Base-by-base conservation (phyloP, 1,140 invertebrate species). In the Archivesica marissinica region DNA sequence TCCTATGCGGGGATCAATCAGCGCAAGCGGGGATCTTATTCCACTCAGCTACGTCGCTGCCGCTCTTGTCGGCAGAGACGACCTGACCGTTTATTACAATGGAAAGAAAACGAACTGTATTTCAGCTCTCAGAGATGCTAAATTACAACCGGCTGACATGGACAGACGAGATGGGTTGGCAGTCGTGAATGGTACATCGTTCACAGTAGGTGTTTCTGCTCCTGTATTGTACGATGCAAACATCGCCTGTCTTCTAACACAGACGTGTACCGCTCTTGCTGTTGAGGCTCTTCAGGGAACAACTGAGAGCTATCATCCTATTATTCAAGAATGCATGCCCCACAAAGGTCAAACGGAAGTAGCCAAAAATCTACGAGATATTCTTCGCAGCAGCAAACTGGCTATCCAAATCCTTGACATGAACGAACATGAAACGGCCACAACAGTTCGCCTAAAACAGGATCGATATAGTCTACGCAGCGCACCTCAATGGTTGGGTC, bases 1-100 rank as follows among this genome's bases (percentile, higher is more conserved):
- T 2, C 68, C 68, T 47, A 7, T 74, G 15, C 17, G 68, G 50
- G 68, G 68, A 20, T 47, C 39, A 13, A 28, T 74, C 23, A 47
- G 68, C 38, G 68, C 68, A 20, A 74, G 68, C 23, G 68, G 68
- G 25, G 68, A 74, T 25, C 38, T 74, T 2, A 74, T 74, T 0
- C 68, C 68, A 1, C 23, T 74, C 1, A 30, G 68, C 50, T 74
- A 74, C 38, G 28, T 74, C 7, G 61, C 61, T 9, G 61, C 61
- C 23, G 38, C 68, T 39, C n/a, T 74, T n/a, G 28, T 25, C 30
- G 39, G 68, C 2, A 1, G 68, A 1, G 68, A 47, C 2, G 68
- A 74, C 9, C 50, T 74, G 17, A 23, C 44, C 17, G 39, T 74
- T 2, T n/a, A 28, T 13, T n/a, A 70, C 9, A 28, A 25, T 17